Conservation (phyloP, 2,797 vertebrate species). For the Sarcoramphus papa region DNA sequence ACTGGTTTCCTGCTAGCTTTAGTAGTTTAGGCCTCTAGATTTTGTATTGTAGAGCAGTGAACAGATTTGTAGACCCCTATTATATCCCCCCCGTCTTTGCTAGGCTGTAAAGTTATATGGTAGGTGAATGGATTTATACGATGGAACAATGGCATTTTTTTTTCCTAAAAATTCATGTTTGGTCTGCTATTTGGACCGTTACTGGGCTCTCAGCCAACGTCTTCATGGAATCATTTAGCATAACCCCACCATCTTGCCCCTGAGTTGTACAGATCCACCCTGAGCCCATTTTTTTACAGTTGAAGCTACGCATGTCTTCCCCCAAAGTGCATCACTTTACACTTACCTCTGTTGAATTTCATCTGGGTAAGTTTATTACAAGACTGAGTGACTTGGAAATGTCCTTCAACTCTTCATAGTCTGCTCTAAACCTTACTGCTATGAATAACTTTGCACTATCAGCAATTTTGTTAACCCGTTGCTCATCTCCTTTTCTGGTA, state of each 20-base stretch:
- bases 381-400: neutral
- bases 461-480: neutral
- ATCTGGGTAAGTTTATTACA: neutral
- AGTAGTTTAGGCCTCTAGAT: neutral
- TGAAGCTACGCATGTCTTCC: accelerated
- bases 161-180: neutral
- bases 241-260: neutral
- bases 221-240: neutral
- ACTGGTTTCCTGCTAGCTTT: neutral
- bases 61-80: neutral
- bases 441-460: neutral
- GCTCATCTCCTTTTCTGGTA: neutral
- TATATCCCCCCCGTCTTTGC: neutral
- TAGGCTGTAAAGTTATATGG: neutral
- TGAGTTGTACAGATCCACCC: neutral
- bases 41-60: neutral
- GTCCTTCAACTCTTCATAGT: neutral
- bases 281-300: neutral
- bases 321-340: neutral
- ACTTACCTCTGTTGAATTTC: neutral
- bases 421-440: neutral
- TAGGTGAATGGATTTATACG: neutral
- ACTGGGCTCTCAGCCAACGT: neutral
- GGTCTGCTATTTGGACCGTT: neutral
- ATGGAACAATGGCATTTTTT: neutral